Evolutionary conservation across 2,888 invertebrate species (phyloP), one percentile per base, ranked within the genome.

Genomic region (Sinohyriopsis cumingii): DNA sequence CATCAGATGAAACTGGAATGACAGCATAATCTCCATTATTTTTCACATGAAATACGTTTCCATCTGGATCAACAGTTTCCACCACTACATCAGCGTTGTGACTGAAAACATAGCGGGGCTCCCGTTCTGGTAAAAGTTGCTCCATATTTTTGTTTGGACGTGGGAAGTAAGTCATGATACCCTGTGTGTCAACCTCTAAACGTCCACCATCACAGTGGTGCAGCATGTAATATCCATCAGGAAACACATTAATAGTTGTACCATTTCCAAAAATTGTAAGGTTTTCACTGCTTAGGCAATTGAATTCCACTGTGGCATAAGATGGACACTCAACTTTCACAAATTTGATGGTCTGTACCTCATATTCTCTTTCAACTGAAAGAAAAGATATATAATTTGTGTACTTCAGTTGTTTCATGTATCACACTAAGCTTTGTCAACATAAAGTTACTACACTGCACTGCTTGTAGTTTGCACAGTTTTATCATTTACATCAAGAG

Each of bases 251-350:
- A 56, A 89, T 78, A 45, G 84, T 83, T 20, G 87, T 86, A 9
- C 87, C 87, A 71, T 82, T 85, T 55, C 88, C 90, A 81, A 90
- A 87, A 62, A 86, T 84, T n/a, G 87, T 86, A 65, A 87, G 82
- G 69, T 87, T 88, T 65, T 89, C 86, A 70, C 87, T 85, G 5
- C 87, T 85, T 53, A 80, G 74, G 65, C 82, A 82, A 77, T 90
- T 88, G 76, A 89, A 89, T 78, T 87, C 87, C 28, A 89, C 84
- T 18, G 89, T 89, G 57, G 89, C 89, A 79, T 83, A 90, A 18
- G 87, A 87, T 18, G 88, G 88, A 77, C 89, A 89, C 75, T 90
- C 90, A 20, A 90, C 85, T 72, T 85, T 86, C 53, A 89, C 84
- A 80, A 87, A 87, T 78, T 87, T 85, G 25, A 86, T 76, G 7